Evolutionary conservation across 1,140 invertebrate species (phyloP).

Genomic region (Neotoxoptera formosana): DNA sequence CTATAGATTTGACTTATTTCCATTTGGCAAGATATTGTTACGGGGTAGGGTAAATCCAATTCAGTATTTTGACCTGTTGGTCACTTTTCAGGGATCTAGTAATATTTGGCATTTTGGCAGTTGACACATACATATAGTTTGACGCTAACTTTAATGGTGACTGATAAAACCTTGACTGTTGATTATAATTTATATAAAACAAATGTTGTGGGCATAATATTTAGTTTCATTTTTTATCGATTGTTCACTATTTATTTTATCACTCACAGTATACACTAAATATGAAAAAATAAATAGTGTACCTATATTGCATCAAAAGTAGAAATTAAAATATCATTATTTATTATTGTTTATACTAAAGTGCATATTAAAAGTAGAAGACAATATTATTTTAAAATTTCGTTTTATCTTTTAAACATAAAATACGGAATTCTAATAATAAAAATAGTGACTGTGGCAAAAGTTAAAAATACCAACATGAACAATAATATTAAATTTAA

Average conservation of each 20-base stretch:
- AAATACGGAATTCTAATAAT: neutral
- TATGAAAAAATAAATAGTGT: neutral
- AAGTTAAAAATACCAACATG: neutral
- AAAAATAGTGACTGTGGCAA: neutral
- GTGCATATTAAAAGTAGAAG: no score
- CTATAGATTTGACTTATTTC: neutral
- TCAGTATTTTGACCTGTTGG: neutral
- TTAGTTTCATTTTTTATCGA: neutral
- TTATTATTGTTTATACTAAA: neutral
- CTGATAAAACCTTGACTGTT: neutral
- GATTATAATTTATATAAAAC: neutral
- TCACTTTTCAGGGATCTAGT: neutral
- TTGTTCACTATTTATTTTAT: neutral
- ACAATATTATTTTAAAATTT: neutral
- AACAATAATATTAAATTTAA: neutral
- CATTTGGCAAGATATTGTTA: neutral
- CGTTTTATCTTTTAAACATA: no score
- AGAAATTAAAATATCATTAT: neutral
- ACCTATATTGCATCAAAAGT: neutral
- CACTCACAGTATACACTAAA: neutral
- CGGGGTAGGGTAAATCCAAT: neutral
- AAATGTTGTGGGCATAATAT: neutral
- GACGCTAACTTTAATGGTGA: neutral
- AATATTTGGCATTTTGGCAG: neutral
- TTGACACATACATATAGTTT: neutral